phyloP scores from a whole-genome alignment of 2,797 vertebrate species.

The Botia almorhae region DNA sequence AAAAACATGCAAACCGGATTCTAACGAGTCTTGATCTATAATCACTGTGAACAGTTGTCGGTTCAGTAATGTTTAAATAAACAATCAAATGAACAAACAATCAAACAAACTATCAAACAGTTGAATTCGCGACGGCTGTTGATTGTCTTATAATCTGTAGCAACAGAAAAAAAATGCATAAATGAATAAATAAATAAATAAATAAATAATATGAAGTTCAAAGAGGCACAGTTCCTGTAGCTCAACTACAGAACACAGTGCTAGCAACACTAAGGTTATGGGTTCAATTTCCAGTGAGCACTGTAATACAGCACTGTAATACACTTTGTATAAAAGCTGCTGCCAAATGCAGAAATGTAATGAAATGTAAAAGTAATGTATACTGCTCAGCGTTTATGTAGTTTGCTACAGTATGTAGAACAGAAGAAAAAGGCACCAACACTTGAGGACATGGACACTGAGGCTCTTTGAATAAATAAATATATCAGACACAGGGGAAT shows the following conservation, averaged over 20 bases:
- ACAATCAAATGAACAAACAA: background rate
- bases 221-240: no score
- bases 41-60: background rate
- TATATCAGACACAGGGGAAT: constrained; percentile 64
- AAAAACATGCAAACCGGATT: background rate
- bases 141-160: background rate
- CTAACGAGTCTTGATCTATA: background rate
- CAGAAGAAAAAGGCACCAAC: background rate
- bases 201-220: no score
- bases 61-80: background rate
- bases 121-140: no score
- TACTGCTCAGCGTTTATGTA: background rate
- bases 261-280: background rate
- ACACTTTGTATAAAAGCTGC: background rate
- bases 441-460: constrained; percentile 4
- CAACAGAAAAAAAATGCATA: no score
- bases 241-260: background rate
- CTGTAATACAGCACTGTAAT: no score
- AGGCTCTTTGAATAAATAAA: constrained; percentile 22
- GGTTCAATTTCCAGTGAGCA: background rate
- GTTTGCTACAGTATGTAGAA: background rate
- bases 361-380: constrained; percentile 1
- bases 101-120: no score
- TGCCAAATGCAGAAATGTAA: constrained; percentile 1
- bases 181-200: no score